These are phyloP conservation scores for Gila robusta DNA, from an alignment of 2,797 vertebrate genomes.

Conservation along the genomic window DNA sequence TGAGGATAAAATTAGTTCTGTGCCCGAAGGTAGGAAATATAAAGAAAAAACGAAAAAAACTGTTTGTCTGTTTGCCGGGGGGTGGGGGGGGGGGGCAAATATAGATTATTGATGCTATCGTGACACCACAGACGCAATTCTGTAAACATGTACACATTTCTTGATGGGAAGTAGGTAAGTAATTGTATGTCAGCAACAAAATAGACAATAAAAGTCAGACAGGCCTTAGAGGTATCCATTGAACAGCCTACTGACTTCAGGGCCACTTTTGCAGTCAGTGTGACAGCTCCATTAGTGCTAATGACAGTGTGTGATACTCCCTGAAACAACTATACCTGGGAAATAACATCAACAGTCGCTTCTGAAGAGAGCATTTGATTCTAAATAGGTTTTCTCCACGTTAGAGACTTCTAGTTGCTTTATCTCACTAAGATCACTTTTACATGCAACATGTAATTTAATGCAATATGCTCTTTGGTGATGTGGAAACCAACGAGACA, in stretches of 20 bases:
- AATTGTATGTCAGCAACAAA: conserved; percentile 59
- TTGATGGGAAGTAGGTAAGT: conserved; percentile 63
- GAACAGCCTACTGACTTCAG: conserved; percentile 56
- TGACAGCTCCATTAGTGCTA: conserved; percentile 79
- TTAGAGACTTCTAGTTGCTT: background rate
- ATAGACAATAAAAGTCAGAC: conserved; percentile 61
- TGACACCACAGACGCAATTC: conserved; percentile 58
- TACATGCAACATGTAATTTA: conserved; percentile 12
- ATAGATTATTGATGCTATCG: conserved; percentile 69
- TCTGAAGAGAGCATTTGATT: conserved; percentile 50
- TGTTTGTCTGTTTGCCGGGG: no score
- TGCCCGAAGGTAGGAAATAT: conserved; percentile 3
- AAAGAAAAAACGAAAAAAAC: conserved; percentile 1
- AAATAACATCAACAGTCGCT: conserved; percentile 55
- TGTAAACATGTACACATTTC: conserved; percentile 59
- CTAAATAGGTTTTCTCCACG: conserved; percentile 23
- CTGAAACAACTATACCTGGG: conserved; percentile 62
- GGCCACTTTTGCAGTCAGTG: conserved; percentile 63
- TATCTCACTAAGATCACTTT: conserved; percentile 30
- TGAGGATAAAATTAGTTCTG: conserved; percentile 29
- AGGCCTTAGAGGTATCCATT: conserved; percentile 58
- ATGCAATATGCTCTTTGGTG: background rate
- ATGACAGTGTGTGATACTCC: conserved; percentile 73
- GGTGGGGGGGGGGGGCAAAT: conserved; percentile 57
- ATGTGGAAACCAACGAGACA: background rate